phyloP scores from a whole-genome alignment of 2,797 vertebrate species.

The Falco columbarius region DNA sequence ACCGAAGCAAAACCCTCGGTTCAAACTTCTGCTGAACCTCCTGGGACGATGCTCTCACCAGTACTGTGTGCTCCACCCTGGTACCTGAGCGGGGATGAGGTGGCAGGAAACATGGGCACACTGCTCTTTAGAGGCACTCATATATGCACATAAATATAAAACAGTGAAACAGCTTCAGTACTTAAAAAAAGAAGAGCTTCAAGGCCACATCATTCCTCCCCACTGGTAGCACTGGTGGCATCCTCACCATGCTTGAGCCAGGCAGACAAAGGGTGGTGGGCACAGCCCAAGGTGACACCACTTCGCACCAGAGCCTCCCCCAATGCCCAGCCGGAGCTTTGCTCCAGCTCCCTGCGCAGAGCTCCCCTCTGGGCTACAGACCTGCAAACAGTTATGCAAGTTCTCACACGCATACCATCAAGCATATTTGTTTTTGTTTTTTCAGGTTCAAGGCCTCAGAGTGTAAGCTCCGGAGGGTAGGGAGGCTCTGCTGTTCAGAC shows the following conservation, averaged over 20 bases:
- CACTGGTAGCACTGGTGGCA: background rate
- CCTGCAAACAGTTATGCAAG: conserved; percentile 5
- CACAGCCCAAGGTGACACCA: fast-evolving
- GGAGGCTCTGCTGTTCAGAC: conserved; percentile 54
- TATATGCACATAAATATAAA: background rate
- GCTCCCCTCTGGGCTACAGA: background rate
- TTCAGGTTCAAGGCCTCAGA: conserved; percentile 31
- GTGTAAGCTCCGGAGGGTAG: conserved; percentile 43
- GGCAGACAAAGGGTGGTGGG: fast-evolving
- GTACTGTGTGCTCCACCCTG: background rate
- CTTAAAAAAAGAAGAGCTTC: background rate
- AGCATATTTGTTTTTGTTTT: conserved; percentile 52
- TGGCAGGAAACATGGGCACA: fast-evolving
- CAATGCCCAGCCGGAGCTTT: fast-evolving
- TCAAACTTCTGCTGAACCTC: fast-evolving
- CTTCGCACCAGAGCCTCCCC: fast-evolving
- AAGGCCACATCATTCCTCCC: background rate
- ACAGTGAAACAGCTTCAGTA: background rate
- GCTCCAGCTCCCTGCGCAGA: background rate
- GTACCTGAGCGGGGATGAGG: fast-evolving
- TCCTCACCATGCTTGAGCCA: background rate
- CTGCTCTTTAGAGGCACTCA: background rate
- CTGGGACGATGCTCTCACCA: background rate
- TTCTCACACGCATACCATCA: conserved; percentile 27
- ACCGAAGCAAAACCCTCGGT: background rate